Percentiles rank a stretch among this genome's conserved stretches.
phyloP scores from a whole-genome alignment of 2,797 vertebrate genomes.

The Gouania willdenowi region DNA sequence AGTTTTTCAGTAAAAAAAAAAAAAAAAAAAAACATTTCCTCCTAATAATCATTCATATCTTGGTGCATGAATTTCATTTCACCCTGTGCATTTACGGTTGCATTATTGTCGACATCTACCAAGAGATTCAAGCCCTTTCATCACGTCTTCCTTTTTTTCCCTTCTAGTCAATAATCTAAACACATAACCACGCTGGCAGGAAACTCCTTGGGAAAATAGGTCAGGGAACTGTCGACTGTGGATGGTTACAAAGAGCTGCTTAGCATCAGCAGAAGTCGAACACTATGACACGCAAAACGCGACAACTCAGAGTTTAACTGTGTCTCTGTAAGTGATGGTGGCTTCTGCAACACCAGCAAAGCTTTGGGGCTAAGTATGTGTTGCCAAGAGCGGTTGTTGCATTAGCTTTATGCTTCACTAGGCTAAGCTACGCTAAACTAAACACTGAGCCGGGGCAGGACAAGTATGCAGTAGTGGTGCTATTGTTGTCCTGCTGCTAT shows the following conservation, averaged over 20 bases:
- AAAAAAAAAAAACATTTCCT: constrained; percentile 18
- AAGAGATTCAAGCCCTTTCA: no score
- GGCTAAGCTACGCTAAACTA: constrained; percentile 14
- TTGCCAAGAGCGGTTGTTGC: constrained; percentile 22
- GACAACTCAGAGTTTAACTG: constrained; percentile 15
- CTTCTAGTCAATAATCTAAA: constrained; percentile 56
- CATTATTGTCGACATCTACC: constrained; percentile 29
- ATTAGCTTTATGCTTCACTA: constrained; percentile 14
- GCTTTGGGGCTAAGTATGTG: constrained; percentile 8
- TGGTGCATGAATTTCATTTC: constrained; percentile 33
- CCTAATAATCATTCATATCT: constrained; percentile 41
- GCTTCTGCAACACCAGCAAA: constrained; percentile 6
- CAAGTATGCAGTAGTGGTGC: no score
- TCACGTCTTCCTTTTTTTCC: constrained; percentile 6
- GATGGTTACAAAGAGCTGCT: constrained; percentile 32
- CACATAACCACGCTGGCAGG: constrained; percentile 7
- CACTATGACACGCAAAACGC: constrained; percentile 29
- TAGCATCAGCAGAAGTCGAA: constrained; percentile 16
- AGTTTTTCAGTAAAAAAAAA: constrained; percentile 20
- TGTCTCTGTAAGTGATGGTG: constrained; percentile 1
- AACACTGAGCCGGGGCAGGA: constrained; percentile 7
- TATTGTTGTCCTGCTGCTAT: no score
- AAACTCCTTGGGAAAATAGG: constrained; percentile 46
- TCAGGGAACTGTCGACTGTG: constrained; percentile 18
- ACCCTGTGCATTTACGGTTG: constrained; percentile 24